phyloP scores from a whole-genome alignment of 2,113 vertebrate species.

The Tachysurus vachellii region DNA sequence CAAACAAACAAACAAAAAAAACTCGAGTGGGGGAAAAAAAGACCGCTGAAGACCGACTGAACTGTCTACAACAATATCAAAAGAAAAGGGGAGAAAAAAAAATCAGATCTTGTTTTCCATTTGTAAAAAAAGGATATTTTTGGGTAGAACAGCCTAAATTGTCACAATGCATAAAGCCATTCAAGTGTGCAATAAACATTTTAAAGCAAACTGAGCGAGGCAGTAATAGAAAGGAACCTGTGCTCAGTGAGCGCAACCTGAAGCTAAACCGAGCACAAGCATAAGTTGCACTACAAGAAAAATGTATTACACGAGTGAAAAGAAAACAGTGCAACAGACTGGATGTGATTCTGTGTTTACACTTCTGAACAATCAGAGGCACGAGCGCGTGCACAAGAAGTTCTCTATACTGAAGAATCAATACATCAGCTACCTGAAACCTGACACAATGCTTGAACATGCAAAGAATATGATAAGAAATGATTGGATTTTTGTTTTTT shows the following conservation, averaged over 20 bases:
- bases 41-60: neutral
- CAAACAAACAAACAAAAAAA: neutral
- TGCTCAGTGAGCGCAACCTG: neutral
- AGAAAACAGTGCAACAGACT: neutral
- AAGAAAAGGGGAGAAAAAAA: neutral
- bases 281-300: neutral
- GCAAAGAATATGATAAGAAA: neutral
- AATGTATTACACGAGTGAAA: neutral
- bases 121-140: neutral
- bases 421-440: neutral
- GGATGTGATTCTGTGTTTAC: neutral
- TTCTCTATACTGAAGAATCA: neutral
- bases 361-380: neutral
- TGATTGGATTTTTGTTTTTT: neutral
- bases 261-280: neutral
- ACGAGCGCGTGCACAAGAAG: neutral
- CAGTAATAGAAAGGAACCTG: neutral
- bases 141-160: neutral
- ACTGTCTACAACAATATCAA: neutral
- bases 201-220: neutral
- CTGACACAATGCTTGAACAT: neutral
- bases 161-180: neutral
- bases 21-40: neutral
- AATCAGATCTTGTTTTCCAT: neutral
- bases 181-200: slow-evolving; percentile 5